Percentiles rank a stretch among this genome's conserved stretches.
Evolutionary conservation across 2,797 vertebrate species (phyloP).

Genomic region (Lepus townsendii): DNA sequence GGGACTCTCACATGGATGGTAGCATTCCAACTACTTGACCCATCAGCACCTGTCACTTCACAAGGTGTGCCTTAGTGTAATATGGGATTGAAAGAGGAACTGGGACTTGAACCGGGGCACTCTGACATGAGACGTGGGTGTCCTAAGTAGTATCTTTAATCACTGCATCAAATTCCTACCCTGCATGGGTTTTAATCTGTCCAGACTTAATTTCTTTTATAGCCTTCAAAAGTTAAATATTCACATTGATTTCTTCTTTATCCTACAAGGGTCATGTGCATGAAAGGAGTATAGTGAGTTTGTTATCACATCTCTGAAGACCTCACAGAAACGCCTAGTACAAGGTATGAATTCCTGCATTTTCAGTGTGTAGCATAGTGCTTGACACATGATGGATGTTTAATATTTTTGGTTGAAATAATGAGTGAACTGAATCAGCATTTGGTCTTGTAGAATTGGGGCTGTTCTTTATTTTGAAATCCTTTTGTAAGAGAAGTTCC

Average conservation of each 20-base stretch:
- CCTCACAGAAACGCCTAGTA: neutral
- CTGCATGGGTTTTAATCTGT: neutral
- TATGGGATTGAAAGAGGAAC: too few species aligned
- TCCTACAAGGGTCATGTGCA: neutral
- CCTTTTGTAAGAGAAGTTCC: neutral
- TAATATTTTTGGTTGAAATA: conserved; percentile 28
- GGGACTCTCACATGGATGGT: too few species aligned
- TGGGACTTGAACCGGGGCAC: too few species aligned
- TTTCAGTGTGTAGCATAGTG: neutral
- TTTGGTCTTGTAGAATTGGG: neutral
- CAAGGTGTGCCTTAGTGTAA: too few species aligned
- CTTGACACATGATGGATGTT: neutral
- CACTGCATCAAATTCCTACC: too few species aligned
- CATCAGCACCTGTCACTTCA: too few species aligned
- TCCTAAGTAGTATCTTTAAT: too few species aligned
- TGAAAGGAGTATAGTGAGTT: neutral
- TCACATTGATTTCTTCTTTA: neutral
- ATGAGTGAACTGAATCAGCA: conserved; percentile 28
- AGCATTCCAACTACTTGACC: too few species aligned
- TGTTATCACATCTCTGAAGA: neutral
- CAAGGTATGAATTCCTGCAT: neutral
- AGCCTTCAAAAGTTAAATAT: neutral
- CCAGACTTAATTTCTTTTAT: neutral
- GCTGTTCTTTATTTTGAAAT: neutral
- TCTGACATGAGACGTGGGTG: too few species aligned